Percentiles rank a stretch among this genome's conserved stretches.
These are phyloP conservation scores for Eremophila alpestris DNA, from an alignment of 2,797 vertebrate genomes.

Conservation along the genomic window DNA sequence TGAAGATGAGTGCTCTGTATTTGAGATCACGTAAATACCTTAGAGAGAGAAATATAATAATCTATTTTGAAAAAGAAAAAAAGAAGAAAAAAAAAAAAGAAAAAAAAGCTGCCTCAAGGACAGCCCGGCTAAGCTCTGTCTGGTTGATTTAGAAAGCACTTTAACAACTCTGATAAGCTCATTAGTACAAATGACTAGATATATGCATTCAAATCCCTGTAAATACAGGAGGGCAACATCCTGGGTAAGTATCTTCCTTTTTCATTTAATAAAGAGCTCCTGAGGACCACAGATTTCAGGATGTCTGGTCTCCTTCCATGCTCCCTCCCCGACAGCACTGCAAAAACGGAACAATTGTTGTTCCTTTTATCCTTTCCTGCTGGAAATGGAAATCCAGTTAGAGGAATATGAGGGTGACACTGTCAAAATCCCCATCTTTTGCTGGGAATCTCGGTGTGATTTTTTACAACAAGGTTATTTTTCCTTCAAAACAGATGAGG, in stretches of 20 bases:
- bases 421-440: background rate
- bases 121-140: background rate
- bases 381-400: background rate
- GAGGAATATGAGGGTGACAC: background rate
- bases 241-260: background rate
- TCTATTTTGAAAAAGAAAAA: background rate
- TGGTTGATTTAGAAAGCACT: slow-evolving; percentile 24
- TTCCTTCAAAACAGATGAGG: background rate
- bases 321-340: background rate
- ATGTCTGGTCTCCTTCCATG: background rate
- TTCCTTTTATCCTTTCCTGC: background rate
- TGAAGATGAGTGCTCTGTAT: slow-evolving; percentile 2
- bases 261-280: background rate
- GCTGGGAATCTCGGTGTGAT: background rate
- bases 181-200: slow-evolving; percentile 40
- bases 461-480: background rate
- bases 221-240: slow-evolving; percentile 9
- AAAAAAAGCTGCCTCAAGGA: background rate
- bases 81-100: background rate
- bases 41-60: slow-evolving; percentile 44
- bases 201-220: background rate
- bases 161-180: slow-evolving; percentile 52
- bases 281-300: background rate
- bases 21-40: slow-evolving; percentile 32
- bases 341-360: background rate